Evolutionary conservation across 2,888 invertebrate species (phyloP).

Genomic region (Nomada fabriciana): DNA sequence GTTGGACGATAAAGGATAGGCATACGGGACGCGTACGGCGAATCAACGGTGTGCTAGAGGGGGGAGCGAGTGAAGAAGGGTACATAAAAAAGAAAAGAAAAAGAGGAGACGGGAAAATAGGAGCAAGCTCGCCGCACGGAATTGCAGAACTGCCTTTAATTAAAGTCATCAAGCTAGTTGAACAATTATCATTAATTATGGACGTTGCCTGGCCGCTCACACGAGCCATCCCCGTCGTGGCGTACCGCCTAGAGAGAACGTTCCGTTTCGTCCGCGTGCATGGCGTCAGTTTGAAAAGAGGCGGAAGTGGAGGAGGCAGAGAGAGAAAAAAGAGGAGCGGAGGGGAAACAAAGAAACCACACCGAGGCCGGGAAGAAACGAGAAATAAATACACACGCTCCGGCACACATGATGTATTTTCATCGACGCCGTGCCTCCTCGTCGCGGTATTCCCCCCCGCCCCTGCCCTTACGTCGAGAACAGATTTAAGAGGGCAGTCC

Average conservation of each 20-base stretch:
- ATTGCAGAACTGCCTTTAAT: conserved; percentile 76
- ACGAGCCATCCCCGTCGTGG: conserved; percentile 45
- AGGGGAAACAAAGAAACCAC: not conserved
- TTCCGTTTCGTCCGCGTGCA: conserved; percentile 55
- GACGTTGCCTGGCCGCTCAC: conserved; percentile 63
- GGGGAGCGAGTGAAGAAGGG: not conserved
- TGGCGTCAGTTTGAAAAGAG: conserved; percentile 43
- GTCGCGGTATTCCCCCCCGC: not conserved
- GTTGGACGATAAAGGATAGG: not conserved
- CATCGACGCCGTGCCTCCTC: conserved; percentile 11
- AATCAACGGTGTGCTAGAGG: too few species aligned
- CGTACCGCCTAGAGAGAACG: conserved; percentile 20
- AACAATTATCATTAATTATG: conserved; percentile 79
- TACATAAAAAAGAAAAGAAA: not conserved
- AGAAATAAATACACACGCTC: not conserved
- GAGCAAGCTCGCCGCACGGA: conserved; percentile 51
- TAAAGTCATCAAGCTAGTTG: conserved; percentile 78
- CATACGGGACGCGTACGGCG: not conserved
- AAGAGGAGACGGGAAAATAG: conserved; percentile 41
- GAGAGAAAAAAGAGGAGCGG: not conserved
- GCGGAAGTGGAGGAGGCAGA: not conserved
- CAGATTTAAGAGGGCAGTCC: conserved; percentile 4
- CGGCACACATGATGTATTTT: conserved; percentile 11
- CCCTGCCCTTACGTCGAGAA: not conserved
- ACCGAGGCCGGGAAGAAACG: not conserved